phyloP scores from a whole-genome alignment of 2,888 invertebrate genomes.

The Drosophila peninsularis region DNA sequence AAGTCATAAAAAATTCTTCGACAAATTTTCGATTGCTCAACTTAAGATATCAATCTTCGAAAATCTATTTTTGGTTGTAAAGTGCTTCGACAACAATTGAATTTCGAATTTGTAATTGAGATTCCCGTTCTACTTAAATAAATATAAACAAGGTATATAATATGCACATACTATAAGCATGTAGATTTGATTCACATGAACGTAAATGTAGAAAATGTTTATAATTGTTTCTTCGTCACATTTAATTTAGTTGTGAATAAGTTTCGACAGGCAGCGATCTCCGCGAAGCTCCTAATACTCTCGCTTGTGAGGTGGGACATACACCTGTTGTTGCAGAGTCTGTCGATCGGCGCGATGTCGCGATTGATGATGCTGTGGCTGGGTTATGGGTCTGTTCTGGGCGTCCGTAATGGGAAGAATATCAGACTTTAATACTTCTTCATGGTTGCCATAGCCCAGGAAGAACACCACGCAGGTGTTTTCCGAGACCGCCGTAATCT shows the following conservation, averaged over 20 bases:
- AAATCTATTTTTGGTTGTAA: too few species aligned
- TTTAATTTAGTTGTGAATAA: constrained; percentile 56
- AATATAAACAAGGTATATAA: background rate
- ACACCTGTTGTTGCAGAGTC: constrained; percentile 83
- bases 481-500: constrained; percentile 92
- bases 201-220: constrained; percentile 30
- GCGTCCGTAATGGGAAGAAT: constrained; percentile 88
- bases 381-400: constrained; percentile 78
- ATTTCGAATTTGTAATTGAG: background rate
- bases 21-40: too few species aligned
- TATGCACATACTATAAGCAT: background rate
- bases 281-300: constrained; percentile 66
- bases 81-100: too few species aligned
- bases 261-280: constrained; percentile 10
- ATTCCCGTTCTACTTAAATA: background rate
- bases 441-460: constrained; percentile 94
- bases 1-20: too few species aligned
- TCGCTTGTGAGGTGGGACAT: constrained; percentile 85
- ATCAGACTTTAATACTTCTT: constrained; percentile 93
- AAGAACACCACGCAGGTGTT: constrained; percentile 94
- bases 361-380: constrained; percentile 45
- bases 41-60: too few species aligned
- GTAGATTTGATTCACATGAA: background rate
- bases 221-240: constrained; percentile 55
- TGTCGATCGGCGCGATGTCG: constrained; percentile 84